phyloP scores from a whole-genome alignment of 2,888 invertebrate genomes.

The Coenonympha arcania region DNA sequence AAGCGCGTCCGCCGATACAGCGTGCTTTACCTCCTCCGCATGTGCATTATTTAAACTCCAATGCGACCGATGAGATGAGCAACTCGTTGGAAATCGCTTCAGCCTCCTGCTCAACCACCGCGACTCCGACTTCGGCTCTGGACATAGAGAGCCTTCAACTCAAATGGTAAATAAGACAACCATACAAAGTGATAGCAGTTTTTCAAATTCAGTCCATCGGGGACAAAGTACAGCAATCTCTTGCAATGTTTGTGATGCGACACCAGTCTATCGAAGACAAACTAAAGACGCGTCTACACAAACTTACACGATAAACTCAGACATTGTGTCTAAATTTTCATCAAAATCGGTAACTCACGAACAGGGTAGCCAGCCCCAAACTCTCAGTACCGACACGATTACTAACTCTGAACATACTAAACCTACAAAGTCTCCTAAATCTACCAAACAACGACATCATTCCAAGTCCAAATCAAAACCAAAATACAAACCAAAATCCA shows the following conservation, averaged over 20 bases:
- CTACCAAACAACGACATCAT: not conserved
- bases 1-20: not conserved
- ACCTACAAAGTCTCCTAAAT: too few species aligned
- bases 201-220: not conserved
- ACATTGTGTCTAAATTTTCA: too few species aligned
- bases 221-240: not conserved
- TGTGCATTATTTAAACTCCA: constrained; percentile 22
- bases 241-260: not conserved
- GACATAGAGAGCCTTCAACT: too few species aligned
- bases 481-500: constrained; percentile 13
- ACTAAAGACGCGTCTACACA: not conserved
- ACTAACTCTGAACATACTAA: constrained; percentile 4
- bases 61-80: constrained; percentile 21
- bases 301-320: too few species aligned
- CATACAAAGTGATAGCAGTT: not conserved
- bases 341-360: constrained; percentile 12
- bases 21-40: not conserved
- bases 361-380: constrained; percentile 27
- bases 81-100: constrained; percentile 22
- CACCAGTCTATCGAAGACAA: not conserved
- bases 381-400: constrained; percentile 1
- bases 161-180: too few species aligned
- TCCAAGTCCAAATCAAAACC: constrained; percentile 21
- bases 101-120: constrained; percentile 4
- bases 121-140: not conserved